Percentiles rank a stretch among this genome's conserved stretches.
These are phyloP conservation scores for Gobio occitaniae DNA, from an alignment of 2,797 vertebrate species.

Conservation along the genomic window DNA sequence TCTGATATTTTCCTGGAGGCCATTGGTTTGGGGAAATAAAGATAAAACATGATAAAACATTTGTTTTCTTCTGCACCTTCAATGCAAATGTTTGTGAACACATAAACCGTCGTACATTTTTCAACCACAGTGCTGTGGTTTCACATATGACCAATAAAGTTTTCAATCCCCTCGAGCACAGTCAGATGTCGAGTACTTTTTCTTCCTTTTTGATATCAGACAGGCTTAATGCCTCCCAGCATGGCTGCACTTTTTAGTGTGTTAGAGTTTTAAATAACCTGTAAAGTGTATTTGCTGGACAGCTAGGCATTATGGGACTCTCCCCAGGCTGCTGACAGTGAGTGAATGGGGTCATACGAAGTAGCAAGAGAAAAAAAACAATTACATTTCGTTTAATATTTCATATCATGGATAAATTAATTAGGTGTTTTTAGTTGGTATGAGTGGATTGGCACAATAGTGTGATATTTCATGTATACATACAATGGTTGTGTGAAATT, in stretches of 20 bases:
- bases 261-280: conserved; percentile 73
- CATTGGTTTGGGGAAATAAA: neutral
- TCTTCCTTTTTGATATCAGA: conserved; percentile 46
- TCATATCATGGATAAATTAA: conserved; percentile 34
- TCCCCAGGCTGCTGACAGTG: conserved; percentile 49
- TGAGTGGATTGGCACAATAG: neutral
- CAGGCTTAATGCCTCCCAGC: conserved; percentile 67
- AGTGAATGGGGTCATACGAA: conserved; percentile 53
- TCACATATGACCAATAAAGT: conserved; percentile 39
- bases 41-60: neutral
- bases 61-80: neutral
- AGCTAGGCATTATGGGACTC: conserved; percentile 57
- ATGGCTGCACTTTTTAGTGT: conserved; percentile 69
- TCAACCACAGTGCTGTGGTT: conserved; percentile 34
- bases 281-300: conserved; percentile 65
- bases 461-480: neutral
- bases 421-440: conserved; percentile 20
- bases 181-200: conserved; percentile 52
- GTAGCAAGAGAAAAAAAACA: conserved; percentile 54
- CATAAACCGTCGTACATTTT: conserved; percentile 15
- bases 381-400: conserved; percentile 55
- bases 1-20: neutral
- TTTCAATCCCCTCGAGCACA: conserved; percentile 36
- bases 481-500: neutral
- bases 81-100: conserved; percentile 6